Conservation (phyloP, 2,888 invertebrate species). For the Drosophila siamana region DNA sequence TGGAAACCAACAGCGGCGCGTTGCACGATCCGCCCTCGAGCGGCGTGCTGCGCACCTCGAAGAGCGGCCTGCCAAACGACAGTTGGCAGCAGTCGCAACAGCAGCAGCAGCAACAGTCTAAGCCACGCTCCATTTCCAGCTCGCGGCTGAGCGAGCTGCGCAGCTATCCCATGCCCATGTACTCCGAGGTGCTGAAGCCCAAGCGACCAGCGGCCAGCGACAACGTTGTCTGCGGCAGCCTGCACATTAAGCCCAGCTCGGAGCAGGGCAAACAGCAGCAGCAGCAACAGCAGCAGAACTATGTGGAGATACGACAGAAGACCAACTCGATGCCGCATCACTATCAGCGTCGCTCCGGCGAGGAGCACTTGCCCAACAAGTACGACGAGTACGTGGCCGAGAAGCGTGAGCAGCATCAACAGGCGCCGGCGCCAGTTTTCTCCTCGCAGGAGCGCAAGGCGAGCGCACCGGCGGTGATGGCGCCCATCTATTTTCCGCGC, state of each 20-base stretch:
- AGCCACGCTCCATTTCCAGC: constrained; percentile 84
- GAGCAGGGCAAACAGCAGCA: constrained; percentile 57
- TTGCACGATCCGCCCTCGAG: constrained; percentile 57
- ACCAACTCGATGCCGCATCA: constrained; percentile 85
- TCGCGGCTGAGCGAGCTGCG: constrained; percentile 79
- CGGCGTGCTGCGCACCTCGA: constrained; percentile 82
- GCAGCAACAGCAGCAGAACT: constrained; percentile 47
- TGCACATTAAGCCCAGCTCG: constrained; percentile 81
- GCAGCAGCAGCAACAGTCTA: constrained; percentile 44
- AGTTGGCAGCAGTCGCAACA: constrained; percentile 88
- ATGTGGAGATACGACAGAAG: constrained; percentile 83
- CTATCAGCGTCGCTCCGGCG: constrained; percentile 80
- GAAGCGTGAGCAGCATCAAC: constrained; percentile 79
- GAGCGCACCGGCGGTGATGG: constrained; percentile 43
- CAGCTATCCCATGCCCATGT: constrained; percentile 80
- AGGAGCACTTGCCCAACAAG: constrained; percentile 79
- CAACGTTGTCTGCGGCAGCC: constrained; percentile 80
- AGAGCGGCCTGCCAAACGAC: constrained; percentile 85
- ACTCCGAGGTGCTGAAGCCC: constrained; percentile 84
- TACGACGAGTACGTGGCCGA: constrained; percentile 85
- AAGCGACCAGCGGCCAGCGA: constrained; percentile 48
- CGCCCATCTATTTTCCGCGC: constrained; percentile 82
- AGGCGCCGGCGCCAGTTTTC: constrained; percentile 74
- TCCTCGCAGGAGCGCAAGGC: constrained; percentile 76
- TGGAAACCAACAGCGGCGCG: constrained; percentile 69